Conservation (phyloP, 2,113 vertebrate species). For the Chaenogobius annularis region DNA sequence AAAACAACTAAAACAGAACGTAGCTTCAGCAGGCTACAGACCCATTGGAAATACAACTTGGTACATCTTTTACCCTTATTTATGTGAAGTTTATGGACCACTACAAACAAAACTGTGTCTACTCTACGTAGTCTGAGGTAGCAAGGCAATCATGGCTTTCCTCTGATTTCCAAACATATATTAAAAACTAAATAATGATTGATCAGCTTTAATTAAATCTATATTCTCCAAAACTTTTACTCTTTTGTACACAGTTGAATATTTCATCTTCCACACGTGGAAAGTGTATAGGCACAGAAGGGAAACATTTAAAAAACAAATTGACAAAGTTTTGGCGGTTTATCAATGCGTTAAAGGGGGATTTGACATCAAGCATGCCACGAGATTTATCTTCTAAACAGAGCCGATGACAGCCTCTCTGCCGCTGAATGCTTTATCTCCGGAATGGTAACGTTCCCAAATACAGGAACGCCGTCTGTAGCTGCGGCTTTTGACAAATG, state of each 20-base stretch:
- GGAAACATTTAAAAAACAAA: constrained; percentile 60
- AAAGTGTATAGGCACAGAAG: constrained; percentile 79
- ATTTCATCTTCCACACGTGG: constrained; percentile 55
- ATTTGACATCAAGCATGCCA: constrained; percentile 64
- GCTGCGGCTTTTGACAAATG: constrained; percentile 57
- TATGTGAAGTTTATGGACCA: constrained; percentile 78
- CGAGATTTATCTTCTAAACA: constrained; percentile 38
- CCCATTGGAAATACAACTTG: constrained; percentile 75
- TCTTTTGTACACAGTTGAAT: constrained; percentile 59
- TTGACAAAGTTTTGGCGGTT: constrained; percentile 42
- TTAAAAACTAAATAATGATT: constrained; percentile 73
- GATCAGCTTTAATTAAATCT: constrained; percentile 57
- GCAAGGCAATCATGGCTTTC: constrained; percentile 98
- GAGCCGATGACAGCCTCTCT: constrained; percentile 35
- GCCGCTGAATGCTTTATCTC: constrained; percentile 7
- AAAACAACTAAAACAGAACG: constrained; percentile 37
- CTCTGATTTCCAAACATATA: constrained; percentile 85
- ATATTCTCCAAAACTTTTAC: constrained; percentile 38
- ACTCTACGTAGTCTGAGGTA: constrained; percentile 90
- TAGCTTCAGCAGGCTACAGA: constrained; percentile 77
- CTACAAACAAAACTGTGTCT: constrained; percentile 78
- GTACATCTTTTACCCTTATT: constrained; percentile 51
- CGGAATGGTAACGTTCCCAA: constrained; percentile 26
- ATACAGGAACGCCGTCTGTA: constrained; percentile 35
- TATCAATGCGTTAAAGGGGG: constrained; percentile 66